phyloP scores from a whole-genome alignment of 2,797 vertebrate species.

The Staurois parvus region DNA sequence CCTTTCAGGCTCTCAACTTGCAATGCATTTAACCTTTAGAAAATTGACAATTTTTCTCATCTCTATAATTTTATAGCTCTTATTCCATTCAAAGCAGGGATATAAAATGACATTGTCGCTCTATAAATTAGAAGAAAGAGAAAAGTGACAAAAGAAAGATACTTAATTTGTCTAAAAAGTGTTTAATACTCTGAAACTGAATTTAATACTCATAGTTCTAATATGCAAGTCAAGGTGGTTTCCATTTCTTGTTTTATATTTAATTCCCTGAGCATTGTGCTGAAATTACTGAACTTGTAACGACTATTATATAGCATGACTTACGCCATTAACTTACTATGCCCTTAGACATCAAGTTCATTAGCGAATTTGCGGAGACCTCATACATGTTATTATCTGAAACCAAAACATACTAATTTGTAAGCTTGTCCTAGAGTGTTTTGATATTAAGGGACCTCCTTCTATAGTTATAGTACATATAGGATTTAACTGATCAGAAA shows the following conservation, averaged over 20 bases:
- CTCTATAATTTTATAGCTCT: slow-evolving; percentile 56
- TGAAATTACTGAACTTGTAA: slow-evolving; percentile 4
- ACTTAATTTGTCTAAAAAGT: slow-evolving; percentile 35
- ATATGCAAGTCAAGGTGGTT: background rate
- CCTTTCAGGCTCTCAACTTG: slow-evolving; percentile 50
- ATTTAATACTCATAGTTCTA: background rate
- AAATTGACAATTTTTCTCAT: slow-evolving; percentile 47
- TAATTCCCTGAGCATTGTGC: slow-evolving; percentile 14
- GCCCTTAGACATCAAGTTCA: background rate
- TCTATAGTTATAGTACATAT: background rate
- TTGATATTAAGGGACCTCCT: background rate
- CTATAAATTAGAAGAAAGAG: slow-evolving; percentile 40
- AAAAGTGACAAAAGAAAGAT: slow-evolving; percentile 36
- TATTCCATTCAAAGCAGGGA: slow-evolving; percentile 36
- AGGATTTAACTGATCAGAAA: background rate
- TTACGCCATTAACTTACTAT: slow-evolving; percentile 32
- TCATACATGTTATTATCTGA: background rate
- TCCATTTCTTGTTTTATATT: slow-evolving; percentile 1
- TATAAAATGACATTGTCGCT: slow-evolving; percentile 45
- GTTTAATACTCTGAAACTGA: background rate
- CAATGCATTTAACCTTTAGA: slow-evolving; percentile 58
- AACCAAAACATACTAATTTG: background rate
- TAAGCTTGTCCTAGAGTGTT: background rate
- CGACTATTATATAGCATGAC: background rate
- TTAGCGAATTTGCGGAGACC: background rate